Evolutionary conservation across 2,797 vertebrate species (phyloP), one percentile per base, ranked within the genome.

Genomic region (Telmatherina bonti): DNA sequence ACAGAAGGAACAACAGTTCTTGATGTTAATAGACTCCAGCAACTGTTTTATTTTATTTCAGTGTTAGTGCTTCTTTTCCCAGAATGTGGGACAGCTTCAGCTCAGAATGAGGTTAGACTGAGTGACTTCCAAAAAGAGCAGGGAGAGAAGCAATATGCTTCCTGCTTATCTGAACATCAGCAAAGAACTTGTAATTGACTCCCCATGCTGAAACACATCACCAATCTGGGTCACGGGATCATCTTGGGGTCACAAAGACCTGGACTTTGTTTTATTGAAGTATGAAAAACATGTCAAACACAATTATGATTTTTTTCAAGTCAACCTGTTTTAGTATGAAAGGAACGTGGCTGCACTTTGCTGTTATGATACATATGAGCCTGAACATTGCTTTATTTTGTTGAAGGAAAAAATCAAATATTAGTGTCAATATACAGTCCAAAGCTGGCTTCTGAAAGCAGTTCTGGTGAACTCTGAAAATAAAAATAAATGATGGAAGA

Each of bases 21-120:
- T 81, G 79, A 90, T 69, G 81, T 84, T 73, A 84, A 87, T 49
- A 76, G 63, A 76, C 68, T 67, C 71, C 83, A 89, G 78, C n/a
- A 41, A 74, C 79, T 77, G 64, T 72, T 77, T 27, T 80, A 56
- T 38, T 62, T 36, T 33, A 56, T 61, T 41, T 35, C 49, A 3
- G 41, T 60, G 73, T 79, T 69, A 85, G 60, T 68, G 62, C 67
- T 79, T 78, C 63, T 86, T 59, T 62, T 83, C 33, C 16, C 56
- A 74, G 75, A 90, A 86, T 74, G 76, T 82, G 62, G 53, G 62
- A 76, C 35, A 70, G 67, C 60, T 82, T 84, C 53, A 61, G 83
- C 68, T 61, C 29, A 72, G 76, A 57, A 64, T 63, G 62, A 73
- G 49, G 63, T 78, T 70, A 81, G 20, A 81, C 33, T 59, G 64